These are phyloP conservation scores for Apis cerana DNA, from an alignment of 1,140 invertebrate species.

Conservation along the genomic window DNA sequence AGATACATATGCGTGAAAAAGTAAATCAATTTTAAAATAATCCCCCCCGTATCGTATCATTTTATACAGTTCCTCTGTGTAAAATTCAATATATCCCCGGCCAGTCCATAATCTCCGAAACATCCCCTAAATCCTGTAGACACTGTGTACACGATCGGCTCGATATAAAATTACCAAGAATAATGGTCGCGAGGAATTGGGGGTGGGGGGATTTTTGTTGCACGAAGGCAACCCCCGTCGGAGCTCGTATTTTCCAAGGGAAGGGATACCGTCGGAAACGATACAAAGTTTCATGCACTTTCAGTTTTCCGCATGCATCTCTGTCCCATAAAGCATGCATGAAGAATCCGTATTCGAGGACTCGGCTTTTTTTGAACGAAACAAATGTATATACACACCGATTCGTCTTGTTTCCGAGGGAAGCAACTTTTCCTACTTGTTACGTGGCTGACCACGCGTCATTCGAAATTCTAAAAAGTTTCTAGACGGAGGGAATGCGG, in stretches of 20 bases:
- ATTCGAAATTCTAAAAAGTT: neutral
- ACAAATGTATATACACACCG: neutral
- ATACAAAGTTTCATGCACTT: constrained; percentile 8
- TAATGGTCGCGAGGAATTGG: neutral
- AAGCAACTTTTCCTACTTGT: neutral
- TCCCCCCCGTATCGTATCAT: neutral
- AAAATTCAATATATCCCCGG: constrained; percentile 4
- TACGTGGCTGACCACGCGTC: neutral
- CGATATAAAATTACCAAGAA: constrained; percentile 5
- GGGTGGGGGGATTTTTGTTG: neutral
- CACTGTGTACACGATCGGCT: neutral
- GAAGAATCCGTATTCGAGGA: constrained; percentile 1
- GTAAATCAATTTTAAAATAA: too few relatives aligned
- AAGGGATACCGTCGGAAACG: neutral
- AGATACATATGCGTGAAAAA: too few relatives aligned
- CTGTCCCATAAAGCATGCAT: neutral
- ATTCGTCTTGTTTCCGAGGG: neutral
- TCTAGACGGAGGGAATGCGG: neutral
- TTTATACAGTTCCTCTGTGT: neutral
- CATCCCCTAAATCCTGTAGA: neutral
- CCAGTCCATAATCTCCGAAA: neutral
- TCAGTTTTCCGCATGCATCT: neutral
- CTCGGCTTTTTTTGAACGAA: neutral
- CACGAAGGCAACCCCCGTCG: neutral
- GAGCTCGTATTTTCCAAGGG: neutral